These are phyloP conservation scores for Ginglymostoma cirratum DNA, from an alignment of 2,113 vertebrate species.

Conservation along the genomic window DNA sequence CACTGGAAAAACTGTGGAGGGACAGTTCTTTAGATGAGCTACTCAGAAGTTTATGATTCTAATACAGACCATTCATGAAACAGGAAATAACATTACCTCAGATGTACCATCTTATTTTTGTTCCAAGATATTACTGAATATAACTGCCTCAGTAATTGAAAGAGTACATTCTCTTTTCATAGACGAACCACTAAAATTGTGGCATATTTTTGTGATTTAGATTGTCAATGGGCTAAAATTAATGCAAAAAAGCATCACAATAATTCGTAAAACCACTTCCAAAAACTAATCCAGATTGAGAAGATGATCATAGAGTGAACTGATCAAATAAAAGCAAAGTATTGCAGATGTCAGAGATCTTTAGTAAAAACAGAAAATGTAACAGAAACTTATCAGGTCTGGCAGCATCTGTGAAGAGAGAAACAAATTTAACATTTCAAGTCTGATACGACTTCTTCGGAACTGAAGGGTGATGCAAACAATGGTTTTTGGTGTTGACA, in stretches of 20 bases:
- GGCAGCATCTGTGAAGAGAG: too few relatives aligned
- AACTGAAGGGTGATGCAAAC: too few relatives aligned
- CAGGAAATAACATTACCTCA: not conserved
- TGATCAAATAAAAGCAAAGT: not conserved
- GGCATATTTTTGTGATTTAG: not conserved
- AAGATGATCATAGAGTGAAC: not conserved
- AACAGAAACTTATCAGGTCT: too few relatives aligned
- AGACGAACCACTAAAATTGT: not conserved
- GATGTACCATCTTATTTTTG: not conserved
- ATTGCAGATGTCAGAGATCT: too few relatives aligned
- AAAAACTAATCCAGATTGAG: not conserved
- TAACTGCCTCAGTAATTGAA: not conserved
- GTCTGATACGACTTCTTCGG: too few relatives aligned
- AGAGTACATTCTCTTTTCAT: not conserved
- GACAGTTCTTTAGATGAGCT: not conserved
- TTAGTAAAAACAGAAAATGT: too few relatives aligned
- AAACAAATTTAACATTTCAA: too few relatives aligned
- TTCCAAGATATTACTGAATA: not conserved
- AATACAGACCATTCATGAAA: not conserved
- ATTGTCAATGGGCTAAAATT: not conserved
- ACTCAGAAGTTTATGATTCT: not conserved
- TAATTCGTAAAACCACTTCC: not conserved
- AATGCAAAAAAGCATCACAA: not conserved
- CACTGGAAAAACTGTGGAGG: not conserved
- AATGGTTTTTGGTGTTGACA: too few relatives aligned